Evolutionary conservation across 35 echinoderm and acorn worm genomes (phyloP).

Genomic region (Apostichopus parvimensis): DNA sequence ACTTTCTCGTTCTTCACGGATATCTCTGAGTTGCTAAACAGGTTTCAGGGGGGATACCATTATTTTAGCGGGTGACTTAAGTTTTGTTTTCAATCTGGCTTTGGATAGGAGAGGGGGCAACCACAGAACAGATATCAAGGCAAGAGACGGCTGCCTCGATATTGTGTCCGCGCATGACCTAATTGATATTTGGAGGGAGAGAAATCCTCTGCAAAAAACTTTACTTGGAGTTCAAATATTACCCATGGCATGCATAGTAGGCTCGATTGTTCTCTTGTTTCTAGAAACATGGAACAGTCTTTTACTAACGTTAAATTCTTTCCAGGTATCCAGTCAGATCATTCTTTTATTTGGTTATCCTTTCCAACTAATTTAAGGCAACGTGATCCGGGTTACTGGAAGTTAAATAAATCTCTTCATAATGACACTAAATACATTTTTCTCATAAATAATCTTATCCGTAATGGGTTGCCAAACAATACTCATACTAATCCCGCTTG

Average conservation of each 20-base stretch:
- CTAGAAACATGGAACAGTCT: not conserved
- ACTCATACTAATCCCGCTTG: too few species aligned
- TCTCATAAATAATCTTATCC: too few species aligned
- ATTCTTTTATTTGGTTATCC: not conserved
- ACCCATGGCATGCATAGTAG: too few species aligned
- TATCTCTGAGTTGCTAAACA: not conserved
- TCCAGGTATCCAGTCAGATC: slow-evolving; percentile 23
- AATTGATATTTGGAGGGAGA: slow-evolving; percentile 13
- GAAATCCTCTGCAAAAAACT: not conserved
- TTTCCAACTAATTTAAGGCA: not conserved
- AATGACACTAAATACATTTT: not conserved
- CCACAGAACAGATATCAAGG: not conserved
- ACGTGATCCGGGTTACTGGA: slow-evolving; percentile 4
- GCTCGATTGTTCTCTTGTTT: slow-evolving; percentile 25
- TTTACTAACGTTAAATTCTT: not conserved
- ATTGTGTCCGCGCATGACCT: not conserved
- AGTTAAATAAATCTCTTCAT: not conserved
- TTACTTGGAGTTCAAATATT: slow-evolving; percentile 30
- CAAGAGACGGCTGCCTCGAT: not conserved
- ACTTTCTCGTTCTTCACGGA: not conserved
- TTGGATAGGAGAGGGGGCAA: slow-evolving; percentile 16
- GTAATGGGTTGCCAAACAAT: too few species aligned
- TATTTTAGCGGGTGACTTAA: slow-evolving; percentile 22
- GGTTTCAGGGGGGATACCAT: not conserved
- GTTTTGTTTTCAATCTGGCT: slow-evolving; percentile 42